These are phyloP conservation scores for Xyliphius kryptos DNA, from an alignment of 2,113 vertebrate species.

Conservation along the genomic window DNA sequence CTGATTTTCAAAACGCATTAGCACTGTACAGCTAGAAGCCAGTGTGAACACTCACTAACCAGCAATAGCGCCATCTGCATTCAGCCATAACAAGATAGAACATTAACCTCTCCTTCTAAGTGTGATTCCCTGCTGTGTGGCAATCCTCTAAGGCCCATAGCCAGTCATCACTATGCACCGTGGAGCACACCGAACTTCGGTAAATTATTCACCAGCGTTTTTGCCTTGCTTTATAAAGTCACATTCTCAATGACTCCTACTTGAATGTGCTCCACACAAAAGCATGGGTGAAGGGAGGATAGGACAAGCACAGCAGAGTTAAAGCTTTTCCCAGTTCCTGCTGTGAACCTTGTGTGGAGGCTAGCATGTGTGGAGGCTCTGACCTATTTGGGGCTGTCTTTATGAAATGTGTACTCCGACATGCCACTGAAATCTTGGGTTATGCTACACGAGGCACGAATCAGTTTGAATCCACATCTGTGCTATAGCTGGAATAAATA, in stretches of 20 bases:
- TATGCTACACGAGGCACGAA: no score
- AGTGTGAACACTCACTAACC: conserved; percentile 9
- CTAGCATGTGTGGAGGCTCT: neutral
- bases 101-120: conserved; percentile 18
- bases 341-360: conserved; percentile 6
- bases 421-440: no score
- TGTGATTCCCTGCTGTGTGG: conserved; percentile 3
- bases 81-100: conserved; percentile 9
- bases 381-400: conserved; percentile 2
- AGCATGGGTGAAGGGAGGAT: neutral
- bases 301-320: conserved; percentile 3
- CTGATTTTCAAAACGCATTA: no score
- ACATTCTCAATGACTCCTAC: conserved; percentile 10
- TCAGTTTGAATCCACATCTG: no score
- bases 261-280: conserved; percentile 21
- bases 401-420: no score
- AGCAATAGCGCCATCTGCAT: neutral
- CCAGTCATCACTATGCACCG: conserved; percentile 12
- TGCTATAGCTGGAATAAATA: no score
- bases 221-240: conserved; percentile 25
- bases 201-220: conserved; percentile 24
- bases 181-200: conserved; percentile 15
- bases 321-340: neutral
- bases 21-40: conserved; percentile 5
- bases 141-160: conserved; percentile 10